These are phyloP conservation scores for Mormyrops boulengeri DNA, from an alignment of 2,797 vertebrate species.

Conservation along the genomic window DNA sequence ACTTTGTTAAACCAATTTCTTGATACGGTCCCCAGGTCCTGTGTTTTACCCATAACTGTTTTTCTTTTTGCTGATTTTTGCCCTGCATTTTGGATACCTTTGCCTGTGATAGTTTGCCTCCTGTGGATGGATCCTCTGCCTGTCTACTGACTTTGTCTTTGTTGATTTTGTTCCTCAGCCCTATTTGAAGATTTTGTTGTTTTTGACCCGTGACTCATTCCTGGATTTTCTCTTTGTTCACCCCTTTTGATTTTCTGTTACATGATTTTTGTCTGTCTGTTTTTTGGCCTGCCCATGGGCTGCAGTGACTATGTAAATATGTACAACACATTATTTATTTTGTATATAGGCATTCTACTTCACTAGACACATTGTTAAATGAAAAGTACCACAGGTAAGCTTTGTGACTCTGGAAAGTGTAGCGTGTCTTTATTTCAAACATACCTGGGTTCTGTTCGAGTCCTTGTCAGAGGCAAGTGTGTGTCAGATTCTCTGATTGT, in stretches of 20 bases:
- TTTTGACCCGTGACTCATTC: background rate
- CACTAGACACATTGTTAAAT: background rate
- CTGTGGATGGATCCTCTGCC: background rate
- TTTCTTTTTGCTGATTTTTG: background rate
- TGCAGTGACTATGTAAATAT: background rate
- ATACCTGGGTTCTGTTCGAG: slow-evolving; percentile 81
- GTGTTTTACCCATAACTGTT: background rate
- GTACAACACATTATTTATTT: background rate
- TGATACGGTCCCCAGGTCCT: background rate
- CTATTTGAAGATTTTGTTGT: background rate
- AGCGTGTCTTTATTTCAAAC: slow-evolving; percentile 20
- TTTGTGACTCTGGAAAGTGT: background rate
- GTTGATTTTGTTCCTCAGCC: background rate
- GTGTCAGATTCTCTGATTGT: slow-evolving; percentile 78
- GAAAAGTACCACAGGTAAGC: background rate
- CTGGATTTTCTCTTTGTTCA: background rate
- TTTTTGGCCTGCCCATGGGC: background rate
- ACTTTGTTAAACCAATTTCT: background rate
- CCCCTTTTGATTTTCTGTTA: background rate
- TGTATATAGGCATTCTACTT: background rate
- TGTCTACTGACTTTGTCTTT: background rate
- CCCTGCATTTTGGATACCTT: background rate
- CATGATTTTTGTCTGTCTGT: background rate
- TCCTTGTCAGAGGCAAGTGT: slow-evolving; percentile 70
- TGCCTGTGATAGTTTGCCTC: background rate